These are phyloP conservation scores for Geococcyx californianus DNA, from an alignment of 2,113 vertebrate genomes.

Conservation along the genomic window DNA sequence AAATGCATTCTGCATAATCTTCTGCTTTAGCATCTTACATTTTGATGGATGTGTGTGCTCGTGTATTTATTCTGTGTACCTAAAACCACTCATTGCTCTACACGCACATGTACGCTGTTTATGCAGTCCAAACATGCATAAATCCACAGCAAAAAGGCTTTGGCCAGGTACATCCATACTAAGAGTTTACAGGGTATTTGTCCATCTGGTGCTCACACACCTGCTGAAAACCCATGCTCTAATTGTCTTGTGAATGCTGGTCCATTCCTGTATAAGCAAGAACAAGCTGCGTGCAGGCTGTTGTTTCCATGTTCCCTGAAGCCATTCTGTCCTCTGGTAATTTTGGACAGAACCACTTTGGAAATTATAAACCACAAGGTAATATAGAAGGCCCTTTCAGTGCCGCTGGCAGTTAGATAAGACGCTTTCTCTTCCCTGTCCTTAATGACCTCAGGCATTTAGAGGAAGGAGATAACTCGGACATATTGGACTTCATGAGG, in stretches of 20 bases:
- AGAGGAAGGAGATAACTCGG: constrained; percentile 11
- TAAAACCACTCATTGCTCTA: not conserved
- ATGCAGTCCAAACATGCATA: accelerated
- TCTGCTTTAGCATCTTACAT: not conserved
- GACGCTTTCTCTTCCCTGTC: not conserved
- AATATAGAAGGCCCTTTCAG: not conserved
- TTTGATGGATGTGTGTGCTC: not conserved
- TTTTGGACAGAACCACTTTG: not conserved
- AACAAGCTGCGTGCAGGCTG: not conserved
- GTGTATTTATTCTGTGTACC: not conserved
- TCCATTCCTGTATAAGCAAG: not conserved
- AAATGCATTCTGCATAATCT: not conserved
- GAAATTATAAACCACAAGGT: constrained; percentile 26
- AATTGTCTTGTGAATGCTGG: not conserved
- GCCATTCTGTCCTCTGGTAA: not conserved
- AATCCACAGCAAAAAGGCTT: not conserved
- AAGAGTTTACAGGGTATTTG: not conserved
- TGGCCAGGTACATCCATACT: not conserved
- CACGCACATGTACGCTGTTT: not conserved
- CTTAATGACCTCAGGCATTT: not conserved
- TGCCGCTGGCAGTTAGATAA: constrained; percentile 14
- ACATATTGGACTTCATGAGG: not conserved
- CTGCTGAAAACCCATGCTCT: not conserved
- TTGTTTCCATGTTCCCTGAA: not conserved
- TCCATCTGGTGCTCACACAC: not conserved